These are phyloP conservation scores for Periophthalmodon schlosseri DNA, from an alignment of 2,113 vertebrate species.

Conservation along the genomic window DNA sequence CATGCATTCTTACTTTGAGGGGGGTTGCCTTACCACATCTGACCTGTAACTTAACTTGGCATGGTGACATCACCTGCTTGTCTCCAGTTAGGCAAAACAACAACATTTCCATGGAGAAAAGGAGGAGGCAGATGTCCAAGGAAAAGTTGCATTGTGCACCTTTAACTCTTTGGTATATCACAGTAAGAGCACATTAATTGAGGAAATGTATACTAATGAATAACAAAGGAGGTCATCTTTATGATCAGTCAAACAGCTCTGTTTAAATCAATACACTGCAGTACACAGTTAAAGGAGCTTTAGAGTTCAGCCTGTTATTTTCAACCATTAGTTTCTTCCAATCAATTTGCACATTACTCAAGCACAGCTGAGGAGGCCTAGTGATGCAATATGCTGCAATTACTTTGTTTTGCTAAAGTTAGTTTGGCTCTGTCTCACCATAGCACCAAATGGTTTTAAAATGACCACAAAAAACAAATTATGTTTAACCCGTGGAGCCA, in stretches of 20 bases:
- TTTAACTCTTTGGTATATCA: not conserved
- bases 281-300: not conserved
- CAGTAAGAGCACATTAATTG: not conserved
- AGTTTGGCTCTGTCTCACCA: not conserved
- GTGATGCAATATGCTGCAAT: constrained; percentile 3
- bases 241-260: not conserved
- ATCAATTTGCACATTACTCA: constrained; percentile 5
- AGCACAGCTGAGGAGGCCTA: constrained; percentile 1
- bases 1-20: no score
- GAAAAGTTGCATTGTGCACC: not conserved
- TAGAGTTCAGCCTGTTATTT: not conserved
- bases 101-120: no score
- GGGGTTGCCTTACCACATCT: no score
- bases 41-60: no score
- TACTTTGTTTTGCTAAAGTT: not conserved
- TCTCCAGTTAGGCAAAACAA: no score
- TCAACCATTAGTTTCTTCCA: constrained; percentile 4
- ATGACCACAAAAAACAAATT: not conserved
- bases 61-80: no score
- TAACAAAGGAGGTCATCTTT: not conserved
- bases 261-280: not conserved
- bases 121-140: no score
- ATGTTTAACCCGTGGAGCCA: not conserved
- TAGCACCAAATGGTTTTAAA: not conserved
- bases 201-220: not conserved